Percentiles rank a stretch among this genome's conserved stretches.
phyloP scores from a whole-genome alignment of 2,888 invertebrate genomes.

The Heliothis peltigera region DNA sequence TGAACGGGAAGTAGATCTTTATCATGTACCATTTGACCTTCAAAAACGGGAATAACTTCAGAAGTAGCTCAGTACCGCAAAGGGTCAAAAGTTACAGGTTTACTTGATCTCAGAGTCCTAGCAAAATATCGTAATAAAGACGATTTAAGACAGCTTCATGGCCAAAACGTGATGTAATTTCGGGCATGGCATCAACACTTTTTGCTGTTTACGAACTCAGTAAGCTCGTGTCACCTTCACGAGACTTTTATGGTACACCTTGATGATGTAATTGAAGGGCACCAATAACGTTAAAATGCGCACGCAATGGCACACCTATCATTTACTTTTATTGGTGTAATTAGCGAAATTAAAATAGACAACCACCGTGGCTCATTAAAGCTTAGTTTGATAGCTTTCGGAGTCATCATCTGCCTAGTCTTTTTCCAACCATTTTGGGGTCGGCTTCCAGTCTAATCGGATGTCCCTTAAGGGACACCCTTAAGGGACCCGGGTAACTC shows the following conservation, averaged over 20 bases:
- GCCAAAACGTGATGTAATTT: constrained; percentile 42
- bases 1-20: constrained; percentile 58
- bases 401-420: too few species aligned
- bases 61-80: constrained; percentile 21
- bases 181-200: constrained; percentile 37
- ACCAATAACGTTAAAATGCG: constrained; percentile 57
- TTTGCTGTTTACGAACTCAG: constrained; percentile 39
- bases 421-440: too few species aligned
- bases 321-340: constrained; percentile 66
- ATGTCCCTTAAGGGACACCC: too few species aligned
- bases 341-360: constrained; percentile 75
- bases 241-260: constrained; percentile 38
- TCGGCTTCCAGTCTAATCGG: too few species aligned
- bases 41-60: constrained; percentile 63
- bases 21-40: constrained; percentile 65
- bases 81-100: constrained; percentile 61
- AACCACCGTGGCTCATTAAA: constrained; percentile 21
- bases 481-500: too few species aligned
- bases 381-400: constrained; percentile 6
- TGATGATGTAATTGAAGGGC: constrained; percentile 37
- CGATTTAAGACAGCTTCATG: constrained; percentile 37
- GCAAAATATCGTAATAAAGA: constrained; percentile 59
- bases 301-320: constrained; percentile 76
- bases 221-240: constrained; percentile 44
- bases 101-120: constrained; percentile 39